These are phyloP conservation scores for Apus apus DNA, from an alignment of 2,113 vertebrate genomes.

Conservation along the genomic window DNA sequence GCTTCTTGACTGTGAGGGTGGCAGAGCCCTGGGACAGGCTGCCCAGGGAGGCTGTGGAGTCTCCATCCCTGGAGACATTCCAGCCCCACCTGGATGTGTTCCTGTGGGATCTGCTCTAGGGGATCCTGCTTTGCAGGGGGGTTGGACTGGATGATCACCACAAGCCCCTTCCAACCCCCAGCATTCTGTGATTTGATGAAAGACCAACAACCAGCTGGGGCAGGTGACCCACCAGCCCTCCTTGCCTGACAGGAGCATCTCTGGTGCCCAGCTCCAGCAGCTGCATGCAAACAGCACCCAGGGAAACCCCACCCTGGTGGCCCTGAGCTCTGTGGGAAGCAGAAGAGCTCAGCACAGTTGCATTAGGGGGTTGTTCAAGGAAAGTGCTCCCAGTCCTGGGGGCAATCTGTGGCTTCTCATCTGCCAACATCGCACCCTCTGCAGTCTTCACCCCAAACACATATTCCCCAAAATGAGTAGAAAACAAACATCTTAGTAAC, in stretches of 20 bases:
- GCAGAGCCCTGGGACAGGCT: too few species aligned
- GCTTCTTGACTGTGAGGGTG: too few species aligned
- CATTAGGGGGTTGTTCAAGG: accelerated
- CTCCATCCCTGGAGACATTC: too few species aligned
- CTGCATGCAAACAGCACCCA: accelerated
- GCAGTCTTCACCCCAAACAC: not conserved
- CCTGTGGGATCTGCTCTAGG: too few species aligned
- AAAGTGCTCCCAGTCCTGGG: accelerated
- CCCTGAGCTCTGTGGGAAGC: not conserved
- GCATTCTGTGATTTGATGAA: not conserved
- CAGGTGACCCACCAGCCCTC: accelerated
- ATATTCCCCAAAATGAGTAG: not conserved
- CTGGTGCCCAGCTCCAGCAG: not conserved
- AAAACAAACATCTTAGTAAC: not conserved
- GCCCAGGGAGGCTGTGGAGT: too few species aligned
- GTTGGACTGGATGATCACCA: too few species aligned
- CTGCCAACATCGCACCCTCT: accelerated
- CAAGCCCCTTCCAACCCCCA: too few species aligned
- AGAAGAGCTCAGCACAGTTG: not conserved
- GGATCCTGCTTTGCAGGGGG: too few species aligned
- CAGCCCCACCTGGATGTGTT: too few species aligned
- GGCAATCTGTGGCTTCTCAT: not conserved
- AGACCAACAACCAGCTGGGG: not conserved
- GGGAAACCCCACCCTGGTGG: accelerated
- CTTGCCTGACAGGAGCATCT: not conserved